A percentile compares a stretch with the other conserved stretches of the same genome.
Evolutionary conservation across 2,797 vertebrate genomes (phyloP).

Genomic region (Lepidocolaptes lacrymiger): DNA sequence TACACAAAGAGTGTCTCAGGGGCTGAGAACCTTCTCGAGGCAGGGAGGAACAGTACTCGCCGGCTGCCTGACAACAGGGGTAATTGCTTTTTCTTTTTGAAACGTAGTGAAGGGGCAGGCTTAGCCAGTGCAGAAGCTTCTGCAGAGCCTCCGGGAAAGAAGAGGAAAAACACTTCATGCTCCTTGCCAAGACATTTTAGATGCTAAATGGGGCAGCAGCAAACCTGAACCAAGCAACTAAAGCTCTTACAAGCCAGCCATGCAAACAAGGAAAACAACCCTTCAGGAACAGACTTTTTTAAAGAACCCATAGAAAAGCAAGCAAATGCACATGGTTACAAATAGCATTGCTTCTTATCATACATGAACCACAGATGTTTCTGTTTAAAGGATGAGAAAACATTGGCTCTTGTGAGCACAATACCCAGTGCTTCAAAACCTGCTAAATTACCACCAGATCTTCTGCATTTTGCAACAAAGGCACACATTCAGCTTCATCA

Average conservation of each 20-base stretch:
- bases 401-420: rapidly evolving
- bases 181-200: conserved; percentile 16
- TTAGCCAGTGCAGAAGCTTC: not conserved
- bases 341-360: not conserved
- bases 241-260: not conserved
- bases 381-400: not conserved
- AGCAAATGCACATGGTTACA: not conserved
- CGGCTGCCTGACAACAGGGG: conserved; percentile 37
- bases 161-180: conserved; percentile 3
- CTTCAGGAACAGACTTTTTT: not conserved
- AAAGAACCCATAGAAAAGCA: not conserved
- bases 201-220: conserved; percentile 26
- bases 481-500: not conserved
- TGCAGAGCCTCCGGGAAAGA: conserved; percentile 34
- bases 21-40: not conserved
- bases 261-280: not conserved
- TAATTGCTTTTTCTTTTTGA: conserved; percentile 63
- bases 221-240: not conserved
- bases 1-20: not conserved
- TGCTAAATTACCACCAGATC: not conserved
- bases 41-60: not conserved
- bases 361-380: not conserved
- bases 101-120: not conserved
- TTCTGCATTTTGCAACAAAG: not conserved
- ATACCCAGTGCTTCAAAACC: not conserved